Conservation (phyloP, 2,797 vertebrate species). For the Megaceryle alcyon region DNA sequence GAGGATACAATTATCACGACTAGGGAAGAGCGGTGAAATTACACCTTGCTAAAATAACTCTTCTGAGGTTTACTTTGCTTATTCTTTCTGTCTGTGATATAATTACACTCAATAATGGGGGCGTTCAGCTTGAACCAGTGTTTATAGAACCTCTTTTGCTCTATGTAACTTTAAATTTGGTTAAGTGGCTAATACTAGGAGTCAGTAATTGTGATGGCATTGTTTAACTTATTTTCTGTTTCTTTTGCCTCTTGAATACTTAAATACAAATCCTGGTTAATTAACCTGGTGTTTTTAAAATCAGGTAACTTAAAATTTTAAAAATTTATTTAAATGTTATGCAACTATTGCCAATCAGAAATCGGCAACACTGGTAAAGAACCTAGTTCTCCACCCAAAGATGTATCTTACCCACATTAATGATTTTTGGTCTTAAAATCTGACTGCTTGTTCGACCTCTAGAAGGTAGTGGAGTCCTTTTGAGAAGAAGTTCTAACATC, state of each 20-base stretch:
- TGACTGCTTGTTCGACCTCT: slow-evolving; percentile 7
- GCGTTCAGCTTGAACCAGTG: slow-evolving; percentile 1
- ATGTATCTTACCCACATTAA: neutral
- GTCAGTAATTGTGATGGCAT: neutral
- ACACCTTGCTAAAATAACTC: slow-evolving; percentile 26
- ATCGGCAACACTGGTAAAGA: neutral
- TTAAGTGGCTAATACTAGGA: neutral
- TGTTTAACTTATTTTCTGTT: neutral
- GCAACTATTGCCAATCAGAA: neutral
- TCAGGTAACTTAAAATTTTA: neutral
- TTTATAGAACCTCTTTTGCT: slow-evolving; percentile 20
- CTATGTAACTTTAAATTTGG: slow-evolving; percentile 8
- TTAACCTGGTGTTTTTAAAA: neutral
- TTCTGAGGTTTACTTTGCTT: slow-evolving; percentile 21
- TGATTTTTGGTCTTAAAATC: neutral
- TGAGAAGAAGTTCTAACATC: neutral
- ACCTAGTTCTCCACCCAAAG: neutral
- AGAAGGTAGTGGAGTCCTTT: slow-evolving; percentile 2
- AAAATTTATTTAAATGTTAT: neutral
- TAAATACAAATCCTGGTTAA: neutral
- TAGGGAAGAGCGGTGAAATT: neutral
- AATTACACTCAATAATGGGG: neutral
- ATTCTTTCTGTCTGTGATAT: slow-evolving; percentile 13
- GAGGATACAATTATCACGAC: neutral
- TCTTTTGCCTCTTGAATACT: slow-evolving; percentile 6